Evolutionary conservation across 2,888 invertebrate species (phyloP).

Genomic region (Cataglyphis rosenhaueri): DNA sequence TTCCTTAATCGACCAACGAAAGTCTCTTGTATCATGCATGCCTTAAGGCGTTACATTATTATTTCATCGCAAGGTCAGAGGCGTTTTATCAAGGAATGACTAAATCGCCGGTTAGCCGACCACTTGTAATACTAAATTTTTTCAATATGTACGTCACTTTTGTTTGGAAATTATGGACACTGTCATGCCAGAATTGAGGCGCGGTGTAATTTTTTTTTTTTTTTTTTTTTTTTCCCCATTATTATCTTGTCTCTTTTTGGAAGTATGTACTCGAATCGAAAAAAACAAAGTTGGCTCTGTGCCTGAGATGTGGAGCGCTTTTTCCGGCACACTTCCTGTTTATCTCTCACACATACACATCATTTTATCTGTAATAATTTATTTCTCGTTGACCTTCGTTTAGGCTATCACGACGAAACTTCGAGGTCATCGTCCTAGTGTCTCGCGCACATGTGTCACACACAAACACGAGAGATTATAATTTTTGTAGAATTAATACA

Average conservation of each 20-base stretch:
- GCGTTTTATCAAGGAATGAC: neutral
- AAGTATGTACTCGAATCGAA: neutral
- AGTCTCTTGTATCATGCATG: neutral
- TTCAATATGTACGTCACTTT: neutral
- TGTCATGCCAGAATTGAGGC: neutral
- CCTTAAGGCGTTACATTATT: neutral
- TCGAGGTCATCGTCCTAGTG: constrained; percentile 7
- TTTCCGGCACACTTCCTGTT: constrained; percentile 63
- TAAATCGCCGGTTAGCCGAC: neutral
- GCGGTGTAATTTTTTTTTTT: neutral
- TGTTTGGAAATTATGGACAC: neutral
- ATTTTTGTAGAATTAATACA: neutral
- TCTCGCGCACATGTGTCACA: neutral
- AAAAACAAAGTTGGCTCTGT: constrained; percentile 38
- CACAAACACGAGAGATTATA: neutral
- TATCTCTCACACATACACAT: constrained; percentile 23
- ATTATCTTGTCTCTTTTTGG: neutral
- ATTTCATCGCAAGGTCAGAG: neutral
- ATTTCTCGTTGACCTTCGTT: constrained; percentile 53
- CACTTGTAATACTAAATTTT: neutral
- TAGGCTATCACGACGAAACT: constrained; percentile 56
- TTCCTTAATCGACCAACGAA: neutral
- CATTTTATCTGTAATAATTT: constrained; percentile 53
- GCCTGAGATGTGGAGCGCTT: constrained; percentile 51
- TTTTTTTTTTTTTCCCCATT: neutral